Evolutionary conservation across 2,113 vertebrate genomes (phyloP), one percentile per base, ranked within the genome.

Genomic region (Pithys albifrons): DNA sequence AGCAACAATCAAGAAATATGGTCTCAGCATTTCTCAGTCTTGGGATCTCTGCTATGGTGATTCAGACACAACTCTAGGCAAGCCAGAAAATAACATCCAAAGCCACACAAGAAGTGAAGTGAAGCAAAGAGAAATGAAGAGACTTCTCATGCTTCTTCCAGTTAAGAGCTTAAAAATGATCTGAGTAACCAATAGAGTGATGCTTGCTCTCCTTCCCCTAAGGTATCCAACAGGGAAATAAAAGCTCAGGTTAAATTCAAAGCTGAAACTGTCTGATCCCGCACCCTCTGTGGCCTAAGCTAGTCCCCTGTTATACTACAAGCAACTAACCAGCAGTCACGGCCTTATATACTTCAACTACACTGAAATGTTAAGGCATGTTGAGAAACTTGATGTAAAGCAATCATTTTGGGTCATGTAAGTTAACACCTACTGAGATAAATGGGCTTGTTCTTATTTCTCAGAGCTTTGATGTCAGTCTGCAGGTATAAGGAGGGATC

Each of bases 111-210:
- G 27, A 86, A 75, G 9, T 14, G 18, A 67, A 82, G 55, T 7
- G 12, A 73, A 76, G 46, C 25, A 25, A 65, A 82, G 25, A 6
- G 5, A 67, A 57, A 17, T 10, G 1, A 78, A 84, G 29, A 54
- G 28, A 39, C 12, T 25, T 69, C 18, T 83, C 16, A 2, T 29
- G 64, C 11, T 81, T 86, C 59, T 66, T 85, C 28, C 33, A 19
- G 9, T 39, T n/a, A 46, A 85, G 11, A 62, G 10, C 33, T 79
- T 64, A 73, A 65, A 85, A 92, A 88, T 1, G 1, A 85, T 37
- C 9, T 0, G 2, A 70, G n/a, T n/a, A 85, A 46, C 2, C 27
- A 41, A 43, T 0, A 61, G 13, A 61, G 10, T 0, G 0, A 70
- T 13, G 8, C n/a, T 65, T 73, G 15, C 29, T 90, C 14, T 46